Percentiles rank a stretch among this genome's conserved stretches.
Evolutionary conservation across 2,797 vertebrate genomes (phyloP).

Genomic region (Cichlasoma orientale): DNA sequence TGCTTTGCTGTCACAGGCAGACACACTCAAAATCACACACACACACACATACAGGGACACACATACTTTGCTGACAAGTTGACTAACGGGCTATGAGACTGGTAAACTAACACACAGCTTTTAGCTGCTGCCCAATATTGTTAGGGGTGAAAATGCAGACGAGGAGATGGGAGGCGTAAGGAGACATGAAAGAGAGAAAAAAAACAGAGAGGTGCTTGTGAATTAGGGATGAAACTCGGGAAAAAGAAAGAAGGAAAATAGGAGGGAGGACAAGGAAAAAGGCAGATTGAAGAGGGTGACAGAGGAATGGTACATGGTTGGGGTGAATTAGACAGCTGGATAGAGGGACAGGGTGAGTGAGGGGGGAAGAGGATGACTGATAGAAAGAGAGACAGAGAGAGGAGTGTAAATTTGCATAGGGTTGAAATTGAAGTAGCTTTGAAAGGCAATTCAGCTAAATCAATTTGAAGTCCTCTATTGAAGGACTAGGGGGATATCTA

Average conservation of each 20-base stretch:
- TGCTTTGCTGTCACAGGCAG: conserved; percentile 38
- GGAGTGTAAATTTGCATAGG: conserved; percentile 66
- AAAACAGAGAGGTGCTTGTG: background rate
- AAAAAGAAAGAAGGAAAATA: background rate
- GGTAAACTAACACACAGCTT: conserved; percentile 36
- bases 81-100: conserved; percentile 52
- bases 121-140: conserved; percentile 32
- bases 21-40: conserved; percentile 8
- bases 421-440: conserved; percentile 71
- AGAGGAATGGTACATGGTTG: background rate
- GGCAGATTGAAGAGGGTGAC: background rate
- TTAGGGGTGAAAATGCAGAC: conserved; percentile 21
- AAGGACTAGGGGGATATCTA: conserved; percentile 63
- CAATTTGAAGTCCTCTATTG: conserved; percentile 72
- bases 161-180: background rate
- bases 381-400: conserved; percentile 9
- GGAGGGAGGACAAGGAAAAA: background rate
- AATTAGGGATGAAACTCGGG: background rate
- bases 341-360: background rate
- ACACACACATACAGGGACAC: background rate
- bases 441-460: conserved; percentile 75
- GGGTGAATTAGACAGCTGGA: conserved; percentile 26
- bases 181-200: background rate
- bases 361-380: conserved; percentile 16
- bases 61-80: conserved; percentile 30